Base-by-base conservation (phyloP, 2,113 vertebrate genomes). In the Sorex fumeus region DNA sequence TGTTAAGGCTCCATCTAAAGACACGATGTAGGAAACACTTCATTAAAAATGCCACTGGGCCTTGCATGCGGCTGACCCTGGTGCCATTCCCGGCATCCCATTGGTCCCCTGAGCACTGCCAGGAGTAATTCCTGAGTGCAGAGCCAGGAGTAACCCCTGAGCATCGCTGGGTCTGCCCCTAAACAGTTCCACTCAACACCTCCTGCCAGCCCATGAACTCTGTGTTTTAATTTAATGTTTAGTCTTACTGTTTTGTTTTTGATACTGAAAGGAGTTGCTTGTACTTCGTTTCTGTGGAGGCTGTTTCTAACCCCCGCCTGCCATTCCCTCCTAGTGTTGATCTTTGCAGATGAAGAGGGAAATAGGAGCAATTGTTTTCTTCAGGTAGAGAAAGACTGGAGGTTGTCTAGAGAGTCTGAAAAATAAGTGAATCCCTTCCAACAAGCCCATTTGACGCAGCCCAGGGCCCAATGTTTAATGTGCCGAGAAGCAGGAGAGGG, bases 241-340 rank as follows among this genome's bases (percentile, higher is more conserved):
- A 67, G 71, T 67, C 11, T 45, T 60, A 47, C 13, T n/a, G 5
- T 70, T 27, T 76, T 8, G 19, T 8, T 87, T 88, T 53, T 79
- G 28, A 83, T 62, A 19, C 50, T 4, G n/a, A 57, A 27, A 19
- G 6, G 11, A 57, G 75, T 11, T 21, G 75, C 91, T 78, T 76
- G 36, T 60, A 62, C 64, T 66, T 5, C 8, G 77, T 86, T 66
- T 70, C 77, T 84, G 87, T 80, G 64, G 71, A 72, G 83, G 43
- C 45, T 16, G 25, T 82, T 92, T 86, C 77, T 57, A 60, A 7
- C 40, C n/a, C n/a, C n/a, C n/a, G n/a, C n/a, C 8, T 62, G 40
- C 60, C 13, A 7, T 2, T 1, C 6, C 12, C 67, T 9, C 6
- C n/a, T n/a, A n/a, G 50, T 69, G 40, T 13, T 15, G 34, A 30